phyloP scores from a whole-genome alignment of 2,888 invertebrate genomes.

The Crocallis elinguaria region DNA sequence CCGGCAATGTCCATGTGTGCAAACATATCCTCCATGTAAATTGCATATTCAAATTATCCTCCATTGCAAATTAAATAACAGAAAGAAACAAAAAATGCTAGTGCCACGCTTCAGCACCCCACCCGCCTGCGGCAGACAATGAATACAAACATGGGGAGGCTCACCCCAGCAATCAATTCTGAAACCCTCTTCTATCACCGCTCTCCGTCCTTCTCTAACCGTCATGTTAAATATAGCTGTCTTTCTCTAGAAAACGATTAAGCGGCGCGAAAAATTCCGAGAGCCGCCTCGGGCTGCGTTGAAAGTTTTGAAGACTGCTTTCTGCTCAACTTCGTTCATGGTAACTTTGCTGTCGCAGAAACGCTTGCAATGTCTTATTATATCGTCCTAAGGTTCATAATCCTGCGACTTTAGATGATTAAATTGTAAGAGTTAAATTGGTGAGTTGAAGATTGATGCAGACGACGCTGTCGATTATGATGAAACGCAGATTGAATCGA shows the following conservation, averaged over 20 bases:
- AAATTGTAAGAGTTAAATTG: constrained; percentile 32
- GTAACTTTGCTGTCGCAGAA: constrained; percentile 26
- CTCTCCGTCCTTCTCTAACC: constrained; percentile 52
- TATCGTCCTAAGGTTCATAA: constrained; percentile 34
- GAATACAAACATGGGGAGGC: constrained; percentile 71
- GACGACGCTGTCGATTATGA: constrained; percentile 57
- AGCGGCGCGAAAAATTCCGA: constrained; percentile 57
- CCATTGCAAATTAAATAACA: constrained; percentile 81
- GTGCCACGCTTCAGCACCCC: constrained; percentile 67
- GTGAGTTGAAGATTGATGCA: constrained; percentile 64
- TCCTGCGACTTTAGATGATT: constrained; percentile 20
- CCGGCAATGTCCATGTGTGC: constrained; percentile 32
- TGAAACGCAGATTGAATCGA: constrained; percentile 70
- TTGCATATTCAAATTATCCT: constrained; percentile 78
- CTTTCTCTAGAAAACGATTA: constrained; percentile 64
- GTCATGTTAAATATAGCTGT: constrained; percentile 31
- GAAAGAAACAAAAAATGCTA: constrained; percentile 77
- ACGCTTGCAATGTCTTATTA: constrained; percentile 11
- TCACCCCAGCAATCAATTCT: constrained; percentile 77
- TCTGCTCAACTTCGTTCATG: constrained; percentile 51
- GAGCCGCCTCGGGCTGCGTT: constrained; percentile 59
- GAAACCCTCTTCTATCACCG: constrained; percentile 70
- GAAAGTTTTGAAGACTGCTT: constrained; percentile 68
- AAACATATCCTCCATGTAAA: constrained; percentile 76
- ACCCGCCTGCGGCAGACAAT: constrained; percentile 69